Base-by-base conservation (phyloP, 1,140 invertebrate species). In the Pogonognathellus flavescens region DNA sequence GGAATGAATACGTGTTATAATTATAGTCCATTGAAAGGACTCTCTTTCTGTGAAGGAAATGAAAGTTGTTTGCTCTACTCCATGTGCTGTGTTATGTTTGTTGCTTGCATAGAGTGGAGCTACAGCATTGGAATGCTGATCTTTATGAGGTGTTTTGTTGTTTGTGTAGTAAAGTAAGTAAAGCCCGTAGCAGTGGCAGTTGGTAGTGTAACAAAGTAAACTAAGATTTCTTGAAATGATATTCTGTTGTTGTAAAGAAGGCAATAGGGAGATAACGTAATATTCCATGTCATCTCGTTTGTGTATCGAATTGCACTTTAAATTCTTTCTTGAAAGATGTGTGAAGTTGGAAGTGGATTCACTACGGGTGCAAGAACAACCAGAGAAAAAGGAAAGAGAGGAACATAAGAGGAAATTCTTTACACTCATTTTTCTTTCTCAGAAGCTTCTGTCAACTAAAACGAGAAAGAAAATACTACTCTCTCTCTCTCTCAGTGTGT, bases 241-340 rank as follows among this genome's bases (percentile, higher is more conserved):
- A 50, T 76, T 66, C 11, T 76, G 70, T 76, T 76, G 70, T 76
- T 76, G 70, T 18, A 66, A 66, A 10, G 62, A 66, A 66, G 62
- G 62, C 62, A 66, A 25, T 66, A 31, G 57, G 41, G 81, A 82
- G 81, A 82, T 62, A 66, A 66, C 60, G 55, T 20, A 60, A 83
- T 83, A 83, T 83, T 62, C 57, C 57, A 83, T 83, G 82, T 83
- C 82, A 83, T 83, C 82, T 83, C 82, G 82, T 83, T 83, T 62
- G 25, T 60, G 82, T 83, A 83, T 83, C 82, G 82, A 83, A 83
- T 83, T 83, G 82, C 82, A 83, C 55, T 83, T 62, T 83, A 62
- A 83, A 83, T 60, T 62, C 59, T 41, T 83, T 59, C 55, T n/a
- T 83, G 82, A 62, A 83, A 62, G 82, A 83, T 82, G 80, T 82